Base-by-base conservation (phyloP, 2,113 vertebrate species). In the Marcusenius ussheri region DNA sequence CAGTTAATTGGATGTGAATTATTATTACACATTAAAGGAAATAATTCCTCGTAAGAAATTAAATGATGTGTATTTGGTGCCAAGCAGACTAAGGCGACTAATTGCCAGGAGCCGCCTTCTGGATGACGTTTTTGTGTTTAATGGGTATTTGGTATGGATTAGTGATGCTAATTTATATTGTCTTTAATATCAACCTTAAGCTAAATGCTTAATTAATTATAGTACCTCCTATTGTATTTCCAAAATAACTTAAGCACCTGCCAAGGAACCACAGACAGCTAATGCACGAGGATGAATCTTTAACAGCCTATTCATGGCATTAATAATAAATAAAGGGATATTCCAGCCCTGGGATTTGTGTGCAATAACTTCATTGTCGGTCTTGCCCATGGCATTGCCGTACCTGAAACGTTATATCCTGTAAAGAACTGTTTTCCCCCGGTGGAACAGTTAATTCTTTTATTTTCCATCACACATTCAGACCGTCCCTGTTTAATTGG, bases 401-500 rank as follows among this genome's bases (percentile, higher is more conserved):
- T 70, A 85, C 31, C 49, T 89, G 90, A 90, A 89, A 90, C 50
- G 31, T 90, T 56, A 89, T 84, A 88, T 53, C 21, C 87, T 51
- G 24, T 84, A 88, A 91, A 86, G 88, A 39, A 89, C 53, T 91
- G 47, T 89, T 56, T 85, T 42, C 21, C 49, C 35, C 35, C 15
- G 2, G 39, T 53, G 13, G n/a, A 31, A 53, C 50, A 74, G 85
- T 90, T 46, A 70, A 90, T 88, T 85, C 74, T 89, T 51, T 90
- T 88, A 90, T 83, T 88, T 83, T 53, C 45, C 83, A 74, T 66
- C 89, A 42, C n/a, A 31, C 88, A 35, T 70, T 85, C 84, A 83
- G 87, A 91, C 88, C 70, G 88, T 89, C 88, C 88, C 90, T 86
- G 89, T 88, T 86, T 74, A 86, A 89, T 91, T 51, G 80, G 80